phyloP scores from a whole-genome alignment of 2,888 invertebrate species.

The Rosalia funebris region DNA sequence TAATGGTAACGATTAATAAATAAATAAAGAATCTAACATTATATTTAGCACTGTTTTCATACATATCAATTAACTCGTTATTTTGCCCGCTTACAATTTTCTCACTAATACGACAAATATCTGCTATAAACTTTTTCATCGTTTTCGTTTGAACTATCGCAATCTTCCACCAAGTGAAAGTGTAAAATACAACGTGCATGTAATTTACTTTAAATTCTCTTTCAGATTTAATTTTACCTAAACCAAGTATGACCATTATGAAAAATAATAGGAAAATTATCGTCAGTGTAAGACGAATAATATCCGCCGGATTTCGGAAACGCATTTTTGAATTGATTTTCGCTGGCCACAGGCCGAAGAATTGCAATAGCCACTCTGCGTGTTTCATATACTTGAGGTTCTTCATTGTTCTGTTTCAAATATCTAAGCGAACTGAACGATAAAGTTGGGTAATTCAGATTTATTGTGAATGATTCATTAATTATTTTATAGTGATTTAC shows the following conservation, averaged over 20 bases:
- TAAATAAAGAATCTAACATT: conserved; percentile 9
- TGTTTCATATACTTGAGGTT: not conserved
- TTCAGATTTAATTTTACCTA: not conserved
- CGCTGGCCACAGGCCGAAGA: conserved; percentile 4
- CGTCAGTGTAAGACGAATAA: too few species aligned
- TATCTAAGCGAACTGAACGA: not conserved
- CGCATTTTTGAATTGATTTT: not conserved
- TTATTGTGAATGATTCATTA: not conserved
- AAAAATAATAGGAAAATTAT: not conserved
- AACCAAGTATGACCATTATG: not conserved
- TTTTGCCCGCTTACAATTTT: not conserved
- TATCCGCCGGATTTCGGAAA: too few species aligned
- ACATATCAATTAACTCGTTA: not conserved
- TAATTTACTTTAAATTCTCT: not conserved
- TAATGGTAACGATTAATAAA: not conserved
- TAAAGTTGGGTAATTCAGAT: not conserved
- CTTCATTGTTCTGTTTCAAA: not conserved
- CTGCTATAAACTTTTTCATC: conserved; percentile 1
- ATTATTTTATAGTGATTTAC: too few species aligned
- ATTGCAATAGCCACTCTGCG: not conserved
- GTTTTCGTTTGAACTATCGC: not conserved
- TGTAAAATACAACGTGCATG: not conserved
- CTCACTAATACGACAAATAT: not conserved
- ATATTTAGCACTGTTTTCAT: not conserved
- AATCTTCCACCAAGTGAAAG: conserved; percentile 2